A percentile compares a stretch with the other conserved stretches of the same genome.
Conservation (phyloP, 2,888 invertebrate species). For the Macaria notata region DNA sequence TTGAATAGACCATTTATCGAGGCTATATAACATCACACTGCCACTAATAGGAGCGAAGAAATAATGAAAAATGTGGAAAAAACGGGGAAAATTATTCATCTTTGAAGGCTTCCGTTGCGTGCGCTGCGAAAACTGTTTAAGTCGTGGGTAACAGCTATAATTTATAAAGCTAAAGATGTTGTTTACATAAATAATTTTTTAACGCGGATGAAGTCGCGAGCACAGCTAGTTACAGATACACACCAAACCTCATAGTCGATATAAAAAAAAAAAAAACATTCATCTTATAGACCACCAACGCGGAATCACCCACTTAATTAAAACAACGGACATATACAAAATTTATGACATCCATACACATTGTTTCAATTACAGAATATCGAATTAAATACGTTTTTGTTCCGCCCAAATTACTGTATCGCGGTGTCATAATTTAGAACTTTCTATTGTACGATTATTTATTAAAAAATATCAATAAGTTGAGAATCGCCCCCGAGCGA, state of each 20-base stretch:
- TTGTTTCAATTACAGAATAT: conserved; percentile 77
- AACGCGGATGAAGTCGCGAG: too few relatives aligned
- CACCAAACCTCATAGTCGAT: conserved; percentile 13
- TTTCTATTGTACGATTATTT: conserved; percentile 69
- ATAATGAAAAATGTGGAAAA: too few relatives aligned
- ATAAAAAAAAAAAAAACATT: conserved; percentile 52
- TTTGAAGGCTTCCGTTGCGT: too few relatives aligned
- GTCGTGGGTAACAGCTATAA: too few relatives aligned
- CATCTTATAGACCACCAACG: conserved; percentile 69
- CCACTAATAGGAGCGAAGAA: too few relatives aligned
- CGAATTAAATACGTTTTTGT: conserved; percentile 66
- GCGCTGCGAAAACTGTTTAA: too few relatives aligned
- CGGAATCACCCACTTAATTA: conserved; percentile 58
- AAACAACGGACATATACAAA: conserved; percentile 52
- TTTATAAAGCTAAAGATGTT: too few relatives aligned
- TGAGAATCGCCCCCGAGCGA: conserved; percentile 54
- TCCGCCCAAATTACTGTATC: conserved; percentile 77
- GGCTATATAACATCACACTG: too few relatives aligned
- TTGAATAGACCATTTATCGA: too few relatives aligned
- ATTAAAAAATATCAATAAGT: conserved; percentile 71
- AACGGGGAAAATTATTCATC: too few relatives aligned
- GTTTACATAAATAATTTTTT: too few relatives aligned
- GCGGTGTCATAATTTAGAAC: conserved; percentile 60
- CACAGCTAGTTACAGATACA: too few relatives aligned
- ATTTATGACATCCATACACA: conserved; percentile 67